These are phyloP conservation scores for Alexandromys fortis DNA, from an alignment of 2,113 vertebrate species.

Conservation along the genomic window DNA sequence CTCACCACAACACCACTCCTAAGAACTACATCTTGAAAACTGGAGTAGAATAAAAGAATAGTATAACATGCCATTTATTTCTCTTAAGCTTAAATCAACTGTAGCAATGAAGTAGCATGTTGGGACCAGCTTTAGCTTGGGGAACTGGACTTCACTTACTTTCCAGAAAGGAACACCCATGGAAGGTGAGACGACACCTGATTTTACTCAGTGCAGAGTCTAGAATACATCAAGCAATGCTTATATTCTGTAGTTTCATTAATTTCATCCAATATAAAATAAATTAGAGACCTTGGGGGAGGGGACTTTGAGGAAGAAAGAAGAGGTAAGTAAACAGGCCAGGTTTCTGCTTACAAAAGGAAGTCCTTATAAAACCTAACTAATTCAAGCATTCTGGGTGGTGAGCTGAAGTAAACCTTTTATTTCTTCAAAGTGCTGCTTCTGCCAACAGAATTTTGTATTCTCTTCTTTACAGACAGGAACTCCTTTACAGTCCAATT, in stretches of 20 bases:
- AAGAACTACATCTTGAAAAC: conserved; percentile 23
- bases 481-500: conserved; percentile 84
- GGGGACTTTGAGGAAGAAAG: conserved; percentile 10
- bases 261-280: conserved; percentile 81
- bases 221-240: conserved; percentile 63
- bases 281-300: conserved; percentile 68
- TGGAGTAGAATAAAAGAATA: conserved; percentile 45
- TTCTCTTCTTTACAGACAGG: conserved; percentile 79
- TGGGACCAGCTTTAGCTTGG: background rate
- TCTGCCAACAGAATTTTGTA: conserved; percentile 83
- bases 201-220: background rate
- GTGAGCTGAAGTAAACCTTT: conserved; percentile 79
- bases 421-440: conserved; percentile 86
- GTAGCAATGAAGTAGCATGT: background rate
- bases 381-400: conserved; percentile 56
- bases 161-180: background rate
- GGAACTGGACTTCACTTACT: background rate
- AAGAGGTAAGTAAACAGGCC: conserved; percentile 57
- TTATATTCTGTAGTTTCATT: conserved; percentile 70
- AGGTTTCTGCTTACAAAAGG: conserved; percentile 79
- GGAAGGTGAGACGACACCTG: background rate
- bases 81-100: conserved; percentile 36
- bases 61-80: conserved; percentile 41
- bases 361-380: conserved; percentile 78
- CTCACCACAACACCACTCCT: background rate